A percentile compares a stretch with the other conserved stretches of the same genome.
These are phyloP conservation scores for Lycophotia porphyrea DNA, from an alignment of 2,888 invertebrate species.

Conservation along the genomic window DNA sequence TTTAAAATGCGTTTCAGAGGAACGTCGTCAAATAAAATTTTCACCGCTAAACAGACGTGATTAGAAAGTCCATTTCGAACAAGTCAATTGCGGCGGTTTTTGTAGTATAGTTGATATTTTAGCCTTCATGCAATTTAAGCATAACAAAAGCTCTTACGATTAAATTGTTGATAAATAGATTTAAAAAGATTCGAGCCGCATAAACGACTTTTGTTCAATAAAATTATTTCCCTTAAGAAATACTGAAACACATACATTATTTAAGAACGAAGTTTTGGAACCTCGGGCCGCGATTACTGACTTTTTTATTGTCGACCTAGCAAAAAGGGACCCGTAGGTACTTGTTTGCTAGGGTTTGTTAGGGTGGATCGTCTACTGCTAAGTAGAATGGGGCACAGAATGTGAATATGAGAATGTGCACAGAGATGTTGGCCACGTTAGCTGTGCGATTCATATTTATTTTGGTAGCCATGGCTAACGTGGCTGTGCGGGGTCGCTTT, in stretches of 20 bases:
- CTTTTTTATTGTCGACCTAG: background rate
- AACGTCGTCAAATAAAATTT: background rate
- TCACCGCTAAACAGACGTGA: background rate
- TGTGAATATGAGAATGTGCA: too few relatives aligned
- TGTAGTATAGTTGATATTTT: background rate
- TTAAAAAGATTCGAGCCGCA: background rate
- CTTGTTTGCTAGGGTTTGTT: background rate
- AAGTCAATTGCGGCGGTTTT: too few relatives aligned
- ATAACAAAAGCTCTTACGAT: too few relatives aligned
- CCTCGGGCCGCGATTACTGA: background rate
- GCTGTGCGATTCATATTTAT: background rate
- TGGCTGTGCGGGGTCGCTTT: too few relatives aligned
- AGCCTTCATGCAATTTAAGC: too few relatives aligned
- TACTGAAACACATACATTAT: constrained; percentile 39
- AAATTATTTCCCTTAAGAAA: constrained; percentile 1
- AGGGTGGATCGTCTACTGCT: background rate
- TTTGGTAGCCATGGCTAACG: background rate
- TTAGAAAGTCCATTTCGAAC: background rate
- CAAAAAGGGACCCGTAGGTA: background rate
- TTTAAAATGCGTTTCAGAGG: background rate
- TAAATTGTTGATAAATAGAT: background rate
- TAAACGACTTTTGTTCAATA: background rate
- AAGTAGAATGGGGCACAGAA: too few relatives aligned
- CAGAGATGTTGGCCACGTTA: background rate
- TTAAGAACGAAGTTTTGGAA: background rate